A percentile compares a stretch with the other conserved stretches of the same genome.
These are phyloP conservation scores for Mastomys coucha DNA, from an alignment of 2,113 vertebrate species.

Conservation along the genomic window DNA sequence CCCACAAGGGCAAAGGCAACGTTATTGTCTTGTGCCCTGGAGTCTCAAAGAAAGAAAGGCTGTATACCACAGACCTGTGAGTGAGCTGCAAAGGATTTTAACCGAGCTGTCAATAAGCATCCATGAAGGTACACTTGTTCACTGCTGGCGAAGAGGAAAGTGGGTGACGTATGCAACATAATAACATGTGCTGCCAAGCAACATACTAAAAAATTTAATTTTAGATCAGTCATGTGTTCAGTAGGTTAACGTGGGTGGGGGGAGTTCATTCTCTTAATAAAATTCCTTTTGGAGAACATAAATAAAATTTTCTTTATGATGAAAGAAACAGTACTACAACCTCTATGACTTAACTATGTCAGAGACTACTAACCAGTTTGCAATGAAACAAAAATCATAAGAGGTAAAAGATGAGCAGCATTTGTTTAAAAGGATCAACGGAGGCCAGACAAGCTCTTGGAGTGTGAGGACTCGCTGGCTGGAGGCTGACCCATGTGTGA, in stretches of 20 bases:
- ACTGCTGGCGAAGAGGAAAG: background rate
- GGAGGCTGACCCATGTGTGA: background rate
- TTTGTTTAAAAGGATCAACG: background rate
- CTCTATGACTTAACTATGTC: background rate
- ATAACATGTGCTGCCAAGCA: background rate
- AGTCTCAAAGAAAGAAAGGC: background rate
- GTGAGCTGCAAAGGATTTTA: background rate
- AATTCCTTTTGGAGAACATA: background rate
- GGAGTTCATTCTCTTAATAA: background rate
- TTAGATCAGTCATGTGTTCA: background rate
- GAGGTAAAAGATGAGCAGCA: background rate
- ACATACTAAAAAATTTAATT: background rate
- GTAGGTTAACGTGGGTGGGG: background rate
- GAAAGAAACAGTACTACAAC: background rate
- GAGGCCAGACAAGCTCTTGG: background rate
- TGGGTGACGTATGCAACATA: background rate
- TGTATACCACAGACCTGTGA: background rate
- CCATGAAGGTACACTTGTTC: background rate
- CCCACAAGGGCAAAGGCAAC: constrained; percentile 27
- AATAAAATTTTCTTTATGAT: background rate
- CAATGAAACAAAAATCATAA: background rate
- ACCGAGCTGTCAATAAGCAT: background rate
- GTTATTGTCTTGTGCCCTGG: background rate
- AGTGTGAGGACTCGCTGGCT: background rate
- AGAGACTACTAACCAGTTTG: background rate